Base-by-base conservation (phyloP, 2,888 invertebrate genomes). In the Zaprionus obscuricornis region DNA sequence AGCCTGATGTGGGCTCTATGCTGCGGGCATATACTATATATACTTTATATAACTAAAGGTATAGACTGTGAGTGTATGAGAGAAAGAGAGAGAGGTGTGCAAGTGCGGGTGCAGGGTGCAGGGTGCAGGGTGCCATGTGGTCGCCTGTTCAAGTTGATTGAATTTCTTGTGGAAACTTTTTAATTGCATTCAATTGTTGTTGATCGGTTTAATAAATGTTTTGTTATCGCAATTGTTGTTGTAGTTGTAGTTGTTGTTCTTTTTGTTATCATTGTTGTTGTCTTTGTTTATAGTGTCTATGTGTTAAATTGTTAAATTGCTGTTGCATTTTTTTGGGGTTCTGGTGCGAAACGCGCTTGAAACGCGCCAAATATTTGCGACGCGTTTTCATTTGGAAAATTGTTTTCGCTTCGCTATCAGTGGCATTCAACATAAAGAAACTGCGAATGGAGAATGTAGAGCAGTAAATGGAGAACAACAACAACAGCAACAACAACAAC, bases 301-400 rank as follows among this genome's bases (percentile, higher is more conserved):
- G 31, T 33, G 27, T 31, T 47, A 17, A 42, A 11, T 14, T 31
- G n/a, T 11, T 31, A 11, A 40, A 24, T 33, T 37, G 18, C 27
- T 40, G 13, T 37, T 51, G 29, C 36, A 42, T 20, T 52, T 39
- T 13, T 5, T 1, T 3, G 33, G 20, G 8, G 27, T 27, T 2
- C 27, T 22, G 11, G 29, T 14, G 60, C 42, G 46, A 77, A 77
- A 36, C 63, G 67, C 64, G 24, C 45, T 3, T 20, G 13, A 64
- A 51, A 34, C 50, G 39, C 45, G 13, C 22, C 31, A 46, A 50
- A 57, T 47, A 57, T 45, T 51, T 56, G 62, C 46, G 20, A 13
- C 47, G 66, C 69, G 52, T 54, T 73, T 66, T 74, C 82, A 77
- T 82, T 77, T 82, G 49, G 58, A 66, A 82, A 77, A 82, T 77